Evolutionary conservation across 2,113 vertebrate genomes (phyloP).

Genomic region (Hepsetus odoe): DNA sequence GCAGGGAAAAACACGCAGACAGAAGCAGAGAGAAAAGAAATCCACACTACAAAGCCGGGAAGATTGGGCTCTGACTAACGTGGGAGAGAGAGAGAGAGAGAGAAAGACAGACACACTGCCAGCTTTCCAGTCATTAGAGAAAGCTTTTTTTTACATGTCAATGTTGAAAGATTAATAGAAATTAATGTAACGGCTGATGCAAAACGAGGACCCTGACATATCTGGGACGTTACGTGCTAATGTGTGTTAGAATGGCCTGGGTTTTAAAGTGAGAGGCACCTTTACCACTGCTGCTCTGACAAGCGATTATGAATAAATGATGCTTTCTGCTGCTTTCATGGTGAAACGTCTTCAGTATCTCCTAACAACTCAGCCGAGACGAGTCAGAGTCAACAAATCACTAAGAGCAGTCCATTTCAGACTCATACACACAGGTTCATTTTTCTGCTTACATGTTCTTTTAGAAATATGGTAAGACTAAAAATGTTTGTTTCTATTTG

Average conservation of each 20-base stretch:
- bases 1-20: constrained; percentile 8
- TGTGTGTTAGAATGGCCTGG: constrained; percentile 76
- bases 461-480: neutral
- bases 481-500: no score
- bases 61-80: neutral
- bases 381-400: neutral
- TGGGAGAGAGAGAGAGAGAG: constrained; percentile 48
- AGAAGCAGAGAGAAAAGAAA: constrained; percentile 69
- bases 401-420: neutral
- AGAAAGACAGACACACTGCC: constrained; percentile 71
- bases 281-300: constrained; percentile 7
- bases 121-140: constrained; percentile 85
- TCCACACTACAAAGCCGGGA: constrained; percentile 70
- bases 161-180: constrained; percentile 88
- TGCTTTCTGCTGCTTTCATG: constrained; percentile 8
- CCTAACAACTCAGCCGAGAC: neutral
- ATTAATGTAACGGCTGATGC: constrained; percentile 74
- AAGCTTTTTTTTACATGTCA: constrained; percentile 87
- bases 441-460: constrained; percentile 60
- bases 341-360: neutral
- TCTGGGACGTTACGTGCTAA: constrained; percentile 90
- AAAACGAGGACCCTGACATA: constrained; percentile 77
- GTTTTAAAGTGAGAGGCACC: constrained; percentile 60
- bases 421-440: neutral
- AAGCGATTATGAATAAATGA: constrained; percentile 40